phyloP scores from a whole-genome alignment of 1,140 invertebrate genomes.

The Bombyx mandarina region DNA sequence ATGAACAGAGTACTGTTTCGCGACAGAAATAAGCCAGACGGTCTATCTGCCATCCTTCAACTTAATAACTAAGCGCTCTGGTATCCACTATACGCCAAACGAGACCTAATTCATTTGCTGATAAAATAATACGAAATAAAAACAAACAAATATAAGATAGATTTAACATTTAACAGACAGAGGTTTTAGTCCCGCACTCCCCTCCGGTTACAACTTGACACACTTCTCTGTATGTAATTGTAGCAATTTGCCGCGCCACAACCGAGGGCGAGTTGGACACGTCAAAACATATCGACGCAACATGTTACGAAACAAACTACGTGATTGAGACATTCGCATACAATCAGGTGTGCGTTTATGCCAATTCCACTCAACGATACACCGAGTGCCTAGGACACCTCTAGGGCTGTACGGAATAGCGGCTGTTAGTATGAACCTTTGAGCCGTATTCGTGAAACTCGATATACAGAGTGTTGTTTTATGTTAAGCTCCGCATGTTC shows the following conservation, averaged over 20 bases:
- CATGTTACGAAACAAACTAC: constrained; percentile 31
- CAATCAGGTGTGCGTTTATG: constrained; percentile 47
- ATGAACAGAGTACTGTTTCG: too few relatives aligned
- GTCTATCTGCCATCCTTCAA: too few relatives aligned
- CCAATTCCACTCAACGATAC: constrained; percentile 30
- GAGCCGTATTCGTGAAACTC: too few relatives aligned
- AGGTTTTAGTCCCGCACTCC: constrained; percentile 18
- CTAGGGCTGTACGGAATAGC: constrained; percentile 14
- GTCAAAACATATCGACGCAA: constrained; percentile 57
- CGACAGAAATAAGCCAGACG: too few relatives aligned
- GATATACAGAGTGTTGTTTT: too few relatives aligned
- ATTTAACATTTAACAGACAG: neutral
- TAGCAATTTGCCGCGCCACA: constrained; percentile 40
- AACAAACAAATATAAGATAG: too few relatives aligned
- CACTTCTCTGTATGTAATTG: constrained; percentile 55
- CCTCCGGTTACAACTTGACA: constrained; percentile 40
- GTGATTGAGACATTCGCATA: constrained; percentile 53
- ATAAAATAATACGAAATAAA: too few relatives aligned
- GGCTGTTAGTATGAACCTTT: too few relatives aligned
- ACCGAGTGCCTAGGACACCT: constrained; percentile 7
- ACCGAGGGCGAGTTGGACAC: constrained; percentile 30
- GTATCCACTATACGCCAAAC: too few relatives aligned
- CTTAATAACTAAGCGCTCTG: too few relatives aligned
- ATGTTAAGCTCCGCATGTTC: too few relatives aligned
- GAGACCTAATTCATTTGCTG: too few relatives aligned